phyloP scores from a whole-genome alignment of 2,797 vertebrate species.

The Gambusia yucatana region DNA sequence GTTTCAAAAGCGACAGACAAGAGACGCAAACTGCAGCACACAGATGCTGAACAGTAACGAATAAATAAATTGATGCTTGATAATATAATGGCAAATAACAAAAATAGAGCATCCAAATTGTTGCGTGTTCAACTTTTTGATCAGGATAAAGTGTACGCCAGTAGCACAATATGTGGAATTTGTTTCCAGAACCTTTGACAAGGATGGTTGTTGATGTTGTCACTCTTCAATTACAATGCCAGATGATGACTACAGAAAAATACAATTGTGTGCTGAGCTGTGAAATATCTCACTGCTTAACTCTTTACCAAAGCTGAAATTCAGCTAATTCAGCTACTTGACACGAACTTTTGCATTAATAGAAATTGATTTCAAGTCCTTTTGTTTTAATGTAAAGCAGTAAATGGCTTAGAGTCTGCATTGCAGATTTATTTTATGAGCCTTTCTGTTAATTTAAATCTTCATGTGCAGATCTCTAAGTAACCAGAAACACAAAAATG shows the following conservation, averaged over 20 bases:
- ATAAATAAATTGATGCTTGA: constrained; percentile 48
- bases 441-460: constrained; percentile 14
- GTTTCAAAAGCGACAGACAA: constrained; percentile 57
- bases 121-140: constrained; percentile 69
- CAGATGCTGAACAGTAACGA: constrained; percentile 17
- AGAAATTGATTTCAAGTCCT: constrained; percentile 19
- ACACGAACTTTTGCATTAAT: constrained; percentile 7
- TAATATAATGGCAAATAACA: constrained; percentile 40
- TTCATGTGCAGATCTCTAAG: constrained; percentile 9
- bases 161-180: constrained; percentile 56
- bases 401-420: constrained; percentile 17
- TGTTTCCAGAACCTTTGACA: constrained; percentile 52
- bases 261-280: constrained; percentile 1
- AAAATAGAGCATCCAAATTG: constrained; percentile 40
- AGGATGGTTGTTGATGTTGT: constrained; percentile 7
- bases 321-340: not conserved
- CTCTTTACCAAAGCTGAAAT: constrained; percentile 5
- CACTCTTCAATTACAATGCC: constrained; percentile 1
- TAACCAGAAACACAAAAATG: constrained; percentile 3
- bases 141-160: constrained; percentile 56
- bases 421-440: constrained; percentile 36
- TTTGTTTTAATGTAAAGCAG: constrained; percentile 24
- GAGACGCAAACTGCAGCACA: constrained; percentile 43
- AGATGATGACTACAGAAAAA: not conserved
- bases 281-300: not conserved